phyloP scores from a whole-genome alignment of 2,888 invertebrate species.

The Heliconius sara region DNA sequence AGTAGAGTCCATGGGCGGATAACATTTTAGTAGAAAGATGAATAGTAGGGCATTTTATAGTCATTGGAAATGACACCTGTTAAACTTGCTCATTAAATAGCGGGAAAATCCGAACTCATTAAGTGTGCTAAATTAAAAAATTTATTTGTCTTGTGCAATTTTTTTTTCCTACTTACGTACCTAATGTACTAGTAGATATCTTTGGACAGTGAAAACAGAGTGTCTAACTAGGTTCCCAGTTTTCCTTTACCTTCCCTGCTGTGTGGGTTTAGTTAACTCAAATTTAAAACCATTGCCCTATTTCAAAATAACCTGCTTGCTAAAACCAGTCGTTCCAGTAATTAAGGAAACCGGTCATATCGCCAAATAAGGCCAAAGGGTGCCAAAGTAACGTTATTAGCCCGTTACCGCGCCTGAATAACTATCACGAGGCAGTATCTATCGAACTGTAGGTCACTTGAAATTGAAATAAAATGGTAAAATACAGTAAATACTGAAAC shows the following conservation, averaged over 20 bases:
- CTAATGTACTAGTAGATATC: neutral
- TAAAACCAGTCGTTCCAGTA: neutral
- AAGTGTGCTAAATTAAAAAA: constrained; percentile 4
- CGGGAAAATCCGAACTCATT: constrained; percentile 20
- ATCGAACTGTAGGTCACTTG: neutral
- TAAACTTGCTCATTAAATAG: constrained; percentile 40
- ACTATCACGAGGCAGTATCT: neutral
- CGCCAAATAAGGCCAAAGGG: neutral
- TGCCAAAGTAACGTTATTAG: neutral
- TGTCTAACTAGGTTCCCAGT: too few relatives aligned
- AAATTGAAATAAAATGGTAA: neutral
- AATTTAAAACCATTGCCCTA: neutral
- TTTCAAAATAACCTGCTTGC: too few relatives aligned
- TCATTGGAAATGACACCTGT: constrained; percentile 37
- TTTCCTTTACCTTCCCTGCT: too few relatives aligned
- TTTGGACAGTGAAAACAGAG: neutral
- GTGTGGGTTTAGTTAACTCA: neutral
- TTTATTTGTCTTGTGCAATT: constrained; percentile 6
- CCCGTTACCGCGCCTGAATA: neutral
- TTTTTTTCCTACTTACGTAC: neutral
- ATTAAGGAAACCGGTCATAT: neutral
- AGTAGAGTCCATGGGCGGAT: too few relatives aligned
- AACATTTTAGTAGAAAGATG: too few relatives aligned
- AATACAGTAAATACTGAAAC: neutral
- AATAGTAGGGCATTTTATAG: neutral